Evolutionary conservation across 2,113 vertebrate species (phyloP).

Genomic region (Cyprinodon brontotheroides): DNA sequence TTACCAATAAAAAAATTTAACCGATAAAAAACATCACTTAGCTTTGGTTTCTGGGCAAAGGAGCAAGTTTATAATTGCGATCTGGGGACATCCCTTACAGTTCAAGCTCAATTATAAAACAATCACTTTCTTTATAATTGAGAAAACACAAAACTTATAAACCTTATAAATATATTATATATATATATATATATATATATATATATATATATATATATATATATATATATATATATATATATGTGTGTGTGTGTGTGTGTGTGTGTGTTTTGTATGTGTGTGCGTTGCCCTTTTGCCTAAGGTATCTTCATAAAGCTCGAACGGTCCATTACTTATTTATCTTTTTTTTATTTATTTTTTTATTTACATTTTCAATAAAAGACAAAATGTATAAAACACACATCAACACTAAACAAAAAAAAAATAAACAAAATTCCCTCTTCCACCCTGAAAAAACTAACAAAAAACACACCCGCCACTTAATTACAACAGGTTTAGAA

Average conservation of each 20-base stretch:
- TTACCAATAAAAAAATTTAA: background rate
- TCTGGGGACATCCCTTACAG: slow-evolving; percentile 52
- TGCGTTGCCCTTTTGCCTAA: too few species aligned
- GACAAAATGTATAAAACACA: too few species aligned
- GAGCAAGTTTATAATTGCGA: slow-evolving; percentile 53
- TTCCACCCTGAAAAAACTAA: too few species aligned
- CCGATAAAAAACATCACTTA: background rate
- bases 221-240: background rate
- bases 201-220: slow-evolving; percentile 4
- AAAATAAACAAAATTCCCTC: too few species aligned
- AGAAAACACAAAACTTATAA: background rate
- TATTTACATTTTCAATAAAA: too few species aligned
- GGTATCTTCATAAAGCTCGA: too few species aligned
- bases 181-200: slow-evolving; percentile 1
- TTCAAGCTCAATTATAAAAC: background rate
- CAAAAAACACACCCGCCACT: too few species aligned
- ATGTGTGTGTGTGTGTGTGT: background rate
- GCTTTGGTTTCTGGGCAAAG: slow-evolving; percentile 11
- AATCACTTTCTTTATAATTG: background rate
- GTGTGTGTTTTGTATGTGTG: background rate
- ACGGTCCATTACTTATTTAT: too few species aligned
- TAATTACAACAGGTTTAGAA: too few species aligned
- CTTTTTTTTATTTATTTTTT: too few species aligned
- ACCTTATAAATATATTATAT: too few species aligned
- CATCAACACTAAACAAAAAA: too few species aligned